phyloP scores from a whole-genome alignment of 92 coral and sea anemone species.

The Porites cylindrica region DNA sequence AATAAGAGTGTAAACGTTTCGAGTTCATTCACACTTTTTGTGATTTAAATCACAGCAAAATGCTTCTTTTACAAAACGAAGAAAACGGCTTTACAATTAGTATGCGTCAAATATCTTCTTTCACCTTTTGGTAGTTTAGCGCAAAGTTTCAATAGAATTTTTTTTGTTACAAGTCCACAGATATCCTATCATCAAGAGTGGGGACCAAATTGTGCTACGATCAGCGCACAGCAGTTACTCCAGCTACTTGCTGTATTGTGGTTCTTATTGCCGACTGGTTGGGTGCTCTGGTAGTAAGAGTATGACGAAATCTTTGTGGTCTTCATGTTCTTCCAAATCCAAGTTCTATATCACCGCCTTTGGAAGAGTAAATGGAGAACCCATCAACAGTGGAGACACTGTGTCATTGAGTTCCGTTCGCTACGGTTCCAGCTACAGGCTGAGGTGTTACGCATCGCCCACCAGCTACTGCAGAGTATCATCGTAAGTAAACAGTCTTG shows the following conservation, averaged over 20 bases:
- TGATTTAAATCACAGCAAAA: too few species aligned
- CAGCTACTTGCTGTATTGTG: constrained; percentile 49
- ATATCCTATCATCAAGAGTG: constrained; percentile 80
- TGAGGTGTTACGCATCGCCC: too few species aligned
- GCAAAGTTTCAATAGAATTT: neutral
- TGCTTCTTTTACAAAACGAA: too few species aligned
- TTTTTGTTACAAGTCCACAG: constrained; percentile 40
- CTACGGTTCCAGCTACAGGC: constrained; percentile 43
- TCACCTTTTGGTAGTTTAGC: too few species aligned
- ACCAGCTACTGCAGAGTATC: neutral
- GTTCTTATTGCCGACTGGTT: too few species aligned
- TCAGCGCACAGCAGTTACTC: constrained; percentile 43
- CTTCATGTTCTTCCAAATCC: constrained; percentile 27
- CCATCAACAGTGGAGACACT: constrained; percentile 78
- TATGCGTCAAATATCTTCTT: too few species aligned
- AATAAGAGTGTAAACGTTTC: too few species aligned
- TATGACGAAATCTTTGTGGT: constrained; percentile 54
- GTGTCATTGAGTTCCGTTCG: constrained; percentile 22
- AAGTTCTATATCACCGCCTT: constrained; percentile 66
- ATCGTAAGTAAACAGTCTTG: neutral
- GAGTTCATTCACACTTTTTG: too few species aligned
- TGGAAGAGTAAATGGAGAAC: constrained; percentile 74
- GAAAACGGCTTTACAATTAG: too few species aligned
- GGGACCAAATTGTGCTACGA: constrained; percentile 70
- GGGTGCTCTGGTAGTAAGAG: constrained; percentile 50